These are phyloP conservation scores for Camponotus floridanus DNA, from an alignment of 1,140 invertebrate species.

Conservation along the genomic window DNA sequence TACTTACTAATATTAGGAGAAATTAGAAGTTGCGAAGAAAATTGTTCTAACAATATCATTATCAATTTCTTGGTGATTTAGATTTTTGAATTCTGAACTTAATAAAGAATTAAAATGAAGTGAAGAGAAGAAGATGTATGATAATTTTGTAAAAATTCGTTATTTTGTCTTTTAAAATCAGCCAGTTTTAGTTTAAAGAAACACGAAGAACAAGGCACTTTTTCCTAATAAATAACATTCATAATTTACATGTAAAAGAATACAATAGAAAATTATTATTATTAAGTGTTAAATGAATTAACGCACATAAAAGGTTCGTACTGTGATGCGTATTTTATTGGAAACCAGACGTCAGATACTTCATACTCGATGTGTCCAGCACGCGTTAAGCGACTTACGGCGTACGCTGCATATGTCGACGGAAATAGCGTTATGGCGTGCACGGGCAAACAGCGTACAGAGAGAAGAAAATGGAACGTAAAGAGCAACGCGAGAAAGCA, in stretches of 20 bases:
- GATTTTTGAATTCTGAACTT: neutral
- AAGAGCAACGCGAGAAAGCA: slow-evolving; percentile 1
- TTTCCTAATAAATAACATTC: neutral
- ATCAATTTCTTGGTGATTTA: neutral
- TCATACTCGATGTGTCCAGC: slow-evolving; percentile 58
- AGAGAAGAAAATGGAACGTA: slow-evolving; percentile 3
- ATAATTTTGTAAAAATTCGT: neutral
- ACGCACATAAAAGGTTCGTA: neutral
- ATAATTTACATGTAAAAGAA: neutral
- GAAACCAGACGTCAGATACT: slow-evolving; percentile 48
- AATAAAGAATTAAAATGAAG: neutral
- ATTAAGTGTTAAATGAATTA: slow-evolving; percentile 22
- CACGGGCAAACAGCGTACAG: slow-evolving; percentile 25
- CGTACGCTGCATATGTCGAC: slow-evolving; percentile 64
- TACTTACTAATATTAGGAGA: neutral
- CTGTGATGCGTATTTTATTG: slow-evolving; percentile 51
- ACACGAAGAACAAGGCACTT: neutral
- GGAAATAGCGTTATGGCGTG: slow-evolving; percentile 69
- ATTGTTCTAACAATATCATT: neutral
- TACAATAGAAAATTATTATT: slow-evolving; percentile 21
- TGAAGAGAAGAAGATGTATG: neutral
- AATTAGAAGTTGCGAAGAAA: neutral
- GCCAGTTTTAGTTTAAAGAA: neutral
- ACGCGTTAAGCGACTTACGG: slow-evolving; percentile 70
- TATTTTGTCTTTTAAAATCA: neutral